Conservation (phyloP, 2,797 vertebrate genomes). For the Intellagama lesueurii region DNA sequence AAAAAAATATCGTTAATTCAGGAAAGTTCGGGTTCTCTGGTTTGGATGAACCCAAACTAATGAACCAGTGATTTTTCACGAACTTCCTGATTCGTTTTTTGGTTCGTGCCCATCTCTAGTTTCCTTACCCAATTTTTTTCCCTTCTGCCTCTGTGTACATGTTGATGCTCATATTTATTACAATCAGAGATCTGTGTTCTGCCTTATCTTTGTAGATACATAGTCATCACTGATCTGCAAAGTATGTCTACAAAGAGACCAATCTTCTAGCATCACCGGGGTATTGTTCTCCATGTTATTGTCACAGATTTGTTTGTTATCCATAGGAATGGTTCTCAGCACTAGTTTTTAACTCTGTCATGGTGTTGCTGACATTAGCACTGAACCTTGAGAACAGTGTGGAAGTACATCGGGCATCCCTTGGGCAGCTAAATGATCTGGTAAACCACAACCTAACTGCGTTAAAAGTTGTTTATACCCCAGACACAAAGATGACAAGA, state of each 20-base stretch:
- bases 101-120: too few species aligned
- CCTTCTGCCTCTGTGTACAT: too few species aligned
- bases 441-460: constrained; percentile 47
- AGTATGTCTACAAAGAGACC: rapidly evolving
- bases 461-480: constrained; percentile 64
- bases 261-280: not conserved
- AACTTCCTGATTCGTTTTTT: too few species aligned
- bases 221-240: not conserved
- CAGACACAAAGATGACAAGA: constrained; percentile 59
- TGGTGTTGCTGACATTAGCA: rapidly evolving
- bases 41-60: too few species aligned
- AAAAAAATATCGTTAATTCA: too few species aligned
- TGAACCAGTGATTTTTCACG: too few species aligned
- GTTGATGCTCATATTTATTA: too few species aligned
- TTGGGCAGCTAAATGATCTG: constrained; percentile 69
- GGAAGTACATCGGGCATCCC: constrained; percentile 55
- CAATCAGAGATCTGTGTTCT: too few species aligned
- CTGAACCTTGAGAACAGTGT: rapidly evolving
- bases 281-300: rapidly evolving
- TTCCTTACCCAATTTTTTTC: too few species aligned
- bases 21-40: too few species aligned
- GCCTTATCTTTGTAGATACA: not conserved
- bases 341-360: constrained; percentile 57
- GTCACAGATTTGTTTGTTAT: not conserved
- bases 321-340: constrained; percentile 72